These are phyloP conservation scores for Amphimallon solstitiale DNA, from an alignment of 2,888 invertebrate genomes.

Conservation along the genomic window DNA sequence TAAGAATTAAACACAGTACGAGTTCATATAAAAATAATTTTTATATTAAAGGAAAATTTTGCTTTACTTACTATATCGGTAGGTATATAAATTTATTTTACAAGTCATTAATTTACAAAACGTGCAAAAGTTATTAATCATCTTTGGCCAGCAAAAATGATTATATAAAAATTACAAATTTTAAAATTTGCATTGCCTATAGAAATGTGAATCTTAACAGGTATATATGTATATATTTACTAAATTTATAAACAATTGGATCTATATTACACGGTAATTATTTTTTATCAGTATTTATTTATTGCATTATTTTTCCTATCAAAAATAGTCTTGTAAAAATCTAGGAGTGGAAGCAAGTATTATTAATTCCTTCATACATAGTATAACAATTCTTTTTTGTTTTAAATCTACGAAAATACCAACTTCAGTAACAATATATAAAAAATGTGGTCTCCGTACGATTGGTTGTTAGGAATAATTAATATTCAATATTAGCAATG, in stretches of 20 bases:
- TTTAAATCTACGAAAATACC: conserved; percentile 34
- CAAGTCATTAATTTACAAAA: conserved; percentile 37
- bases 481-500: conserved; percentile 8
- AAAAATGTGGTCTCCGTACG: conserved; percentile 37
- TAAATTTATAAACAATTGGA: conserved; percentile 15
- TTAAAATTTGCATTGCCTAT: conserved; percentile 23
- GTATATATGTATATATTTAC: conserved; percentile 4
- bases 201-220: conserved; percentile 19
- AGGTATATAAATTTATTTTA: conserved; percentile 26
- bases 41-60: no score
- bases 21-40: no score
- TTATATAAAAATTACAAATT: conserved; percentile 35
- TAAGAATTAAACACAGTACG: no score
- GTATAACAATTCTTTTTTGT: conserved; percentile 23
- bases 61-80: conserved; percentile 4
- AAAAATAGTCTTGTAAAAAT: conserved; percentile 41
- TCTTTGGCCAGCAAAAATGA: conserved; percentile 55
- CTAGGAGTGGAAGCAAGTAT: conserved; percentile 40
- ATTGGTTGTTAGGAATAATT: conserved; percentile 31
- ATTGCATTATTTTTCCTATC: conserved; percentile 37
- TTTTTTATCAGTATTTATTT: background rate
- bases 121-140: conserved; percentile 46
- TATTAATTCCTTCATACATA: conserved; percentile 24
- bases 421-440: conserved; percentile 35
- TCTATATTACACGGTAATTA: conserved; percentile 23